Evolutionary conservation across 2,888 invertebrate species (phyloP).

Genomic region (Catocala nupta): DNA sequence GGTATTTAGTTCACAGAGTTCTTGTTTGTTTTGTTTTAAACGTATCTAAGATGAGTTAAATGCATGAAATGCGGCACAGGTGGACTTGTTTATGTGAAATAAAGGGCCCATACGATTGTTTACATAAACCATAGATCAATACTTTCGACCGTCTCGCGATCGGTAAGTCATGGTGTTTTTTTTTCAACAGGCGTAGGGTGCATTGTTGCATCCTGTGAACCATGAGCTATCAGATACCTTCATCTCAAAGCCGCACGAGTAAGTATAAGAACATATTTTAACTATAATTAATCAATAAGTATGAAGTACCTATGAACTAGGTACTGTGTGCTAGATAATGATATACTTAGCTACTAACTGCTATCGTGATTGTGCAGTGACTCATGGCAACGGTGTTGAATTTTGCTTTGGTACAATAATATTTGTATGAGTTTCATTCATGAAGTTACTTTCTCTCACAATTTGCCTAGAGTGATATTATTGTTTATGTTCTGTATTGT

Average conservation of each 20-base stretch:
- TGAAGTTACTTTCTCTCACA: conserved; percentile 1
- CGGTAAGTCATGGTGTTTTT: conserved; percentile 61
- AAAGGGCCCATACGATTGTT: conserved; percentile 29
- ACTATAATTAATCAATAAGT: conserved; percentile 12
- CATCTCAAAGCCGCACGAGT: conserved; percentile 94
- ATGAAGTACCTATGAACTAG: conserved; percentile 12
- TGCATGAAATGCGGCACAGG: conserved; percentile 55
- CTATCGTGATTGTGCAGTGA: conserved; percentile 55
- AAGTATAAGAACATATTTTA: conserved; percentile 77
- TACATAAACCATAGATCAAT: conserved; percentile 59
- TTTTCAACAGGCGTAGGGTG: conserved; percentile 88
- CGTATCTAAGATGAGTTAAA: conserved; percentile 57
- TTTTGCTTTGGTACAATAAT: conserved; percentile 23
- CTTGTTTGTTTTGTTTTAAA: conserved; percentile 81
- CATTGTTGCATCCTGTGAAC: conserved; percentile 88
- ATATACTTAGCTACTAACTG: conserved; percentile 29
- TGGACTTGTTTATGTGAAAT: conserved; percentile 58
- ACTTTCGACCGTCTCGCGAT: conserved; percentile 62
- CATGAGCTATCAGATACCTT: conserved; percentile 95
- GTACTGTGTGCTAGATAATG: conserved; percentile 27
- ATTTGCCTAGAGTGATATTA: background rate
- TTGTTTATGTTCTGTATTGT: no score
- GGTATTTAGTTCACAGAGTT: conserved; percentile 80
- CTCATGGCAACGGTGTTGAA: conserved; percentile 63
- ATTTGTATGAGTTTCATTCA: conserved; percentile 23